Conservation (phyloP, 2,888 invertebrate genomes). For the Dryococelus australis region DNA sequence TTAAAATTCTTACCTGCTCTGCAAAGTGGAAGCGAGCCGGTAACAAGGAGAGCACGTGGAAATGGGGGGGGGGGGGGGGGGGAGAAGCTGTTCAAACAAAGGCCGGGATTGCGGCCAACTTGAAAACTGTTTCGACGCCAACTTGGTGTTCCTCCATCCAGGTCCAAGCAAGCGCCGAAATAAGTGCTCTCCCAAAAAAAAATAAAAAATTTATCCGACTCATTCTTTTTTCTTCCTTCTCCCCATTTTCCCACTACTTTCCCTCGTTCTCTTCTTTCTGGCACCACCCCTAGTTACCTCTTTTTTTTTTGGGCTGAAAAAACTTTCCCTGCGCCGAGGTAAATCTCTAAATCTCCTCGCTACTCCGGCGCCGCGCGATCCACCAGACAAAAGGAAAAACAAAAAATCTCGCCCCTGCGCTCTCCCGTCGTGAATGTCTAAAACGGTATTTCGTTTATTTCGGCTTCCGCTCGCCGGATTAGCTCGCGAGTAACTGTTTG, state of each 20-base stretch:
- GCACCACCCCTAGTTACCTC: no score
- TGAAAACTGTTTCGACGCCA: slow-evolving; percentile 10
- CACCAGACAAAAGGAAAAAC: not conserved
- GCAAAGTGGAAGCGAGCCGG: not conserved
- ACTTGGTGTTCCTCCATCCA: slow-evolving; percentile 1
- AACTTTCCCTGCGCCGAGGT: not conserved
- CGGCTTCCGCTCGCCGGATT: not conserved
- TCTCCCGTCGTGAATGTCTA: not conserved
- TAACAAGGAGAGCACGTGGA: not conserved
- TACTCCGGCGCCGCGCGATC: not conserved
- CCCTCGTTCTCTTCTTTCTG: no score
- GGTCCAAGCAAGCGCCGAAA: not conserved
- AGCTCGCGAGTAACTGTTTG: not conserved
- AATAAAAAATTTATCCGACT: not conserved
- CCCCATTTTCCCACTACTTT: no score
- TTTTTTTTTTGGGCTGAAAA: no score
- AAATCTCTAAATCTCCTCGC: slow-evolving; percentile 5
- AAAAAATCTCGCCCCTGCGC: not conserved
- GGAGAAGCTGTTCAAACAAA: slow-evolving; percentile 10
- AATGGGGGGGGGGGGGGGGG: not conserved
- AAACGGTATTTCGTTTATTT: slow-evolving; percentile 9
- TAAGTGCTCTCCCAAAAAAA: not conserved
- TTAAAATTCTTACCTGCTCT: slow-evolving; percentile 5
- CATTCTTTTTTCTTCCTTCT: not conserved
- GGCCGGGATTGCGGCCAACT: slow-evolving; percentile 4